Evolutionary conservation across 2,113 vertebrate genomes (phyloP).

Genomic region (Steatornis caripensis): DNA sequence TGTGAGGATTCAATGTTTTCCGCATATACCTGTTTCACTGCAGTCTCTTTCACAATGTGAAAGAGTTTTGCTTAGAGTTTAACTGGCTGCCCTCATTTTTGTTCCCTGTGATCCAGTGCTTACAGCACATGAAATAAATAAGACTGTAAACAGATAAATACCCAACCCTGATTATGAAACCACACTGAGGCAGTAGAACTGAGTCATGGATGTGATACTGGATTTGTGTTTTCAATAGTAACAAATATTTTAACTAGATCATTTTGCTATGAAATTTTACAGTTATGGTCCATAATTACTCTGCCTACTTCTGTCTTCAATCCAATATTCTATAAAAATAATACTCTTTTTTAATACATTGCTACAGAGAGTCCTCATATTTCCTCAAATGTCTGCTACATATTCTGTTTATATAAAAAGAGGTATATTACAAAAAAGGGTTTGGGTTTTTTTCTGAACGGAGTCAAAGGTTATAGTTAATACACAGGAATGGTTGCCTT

Average conservation of each 20-base stretch:
- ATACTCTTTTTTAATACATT: background rate
- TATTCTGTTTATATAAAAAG: background rate
- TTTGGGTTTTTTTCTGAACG: background rate
- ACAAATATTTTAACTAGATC: background rate
- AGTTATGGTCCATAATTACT: background rate
- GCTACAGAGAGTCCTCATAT: background rate
- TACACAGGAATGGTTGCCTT: background rate
- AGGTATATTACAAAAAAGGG: background rate
- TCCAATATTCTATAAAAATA: background rate
- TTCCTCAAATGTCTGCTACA: background rate
- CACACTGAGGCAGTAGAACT: background rate
- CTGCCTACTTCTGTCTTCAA: background rate
- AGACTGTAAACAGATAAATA: background rate
- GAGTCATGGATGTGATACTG: background rate
- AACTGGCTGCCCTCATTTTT: background rate
- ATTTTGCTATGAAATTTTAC: background rate
- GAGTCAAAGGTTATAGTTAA: background rate
- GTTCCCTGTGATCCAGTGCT: background rate
- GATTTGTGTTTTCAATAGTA: background rate
- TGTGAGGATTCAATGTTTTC: background rate
- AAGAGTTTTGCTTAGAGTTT: background rate
- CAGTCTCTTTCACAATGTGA: background rate
- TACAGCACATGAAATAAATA: background rate
- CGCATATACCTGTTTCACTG: background rate
- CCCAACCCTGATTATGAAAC: rapidly evolving